phyloP scores from a whole-genome alignment of 2,888 invertebrate species.

The Clepsis dumicolana region DNA sequence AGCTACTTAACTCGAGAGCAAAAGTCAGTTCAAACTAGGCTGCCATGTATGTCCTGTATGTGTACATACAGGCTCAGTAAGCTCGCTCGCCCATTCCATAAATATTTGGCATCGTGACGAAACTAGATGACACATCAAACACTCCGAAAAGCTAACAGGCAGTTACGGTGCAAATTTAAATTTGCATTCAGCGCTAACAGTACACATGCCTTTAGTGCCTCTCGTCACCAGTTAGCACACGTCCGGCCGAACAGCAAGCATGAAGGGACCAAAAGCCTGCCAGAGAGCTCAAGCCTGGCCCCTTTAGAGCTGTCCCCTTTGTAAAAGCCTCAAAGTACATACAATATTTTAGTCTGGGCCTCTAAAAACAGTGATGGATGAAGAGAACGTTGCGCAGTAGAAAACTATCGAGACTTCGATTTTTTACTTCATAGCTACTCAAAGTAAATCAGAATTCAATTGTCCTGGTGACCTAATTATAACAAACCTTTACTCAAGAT shows the following conservation, averaged over 20 bases:
- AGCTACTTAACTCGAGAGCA: no score
- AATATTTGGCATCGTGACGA: not conserved
- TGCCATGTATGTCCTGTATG: no score
- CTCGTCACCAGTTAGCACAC: not conserved
- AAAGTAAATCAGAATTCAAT: not conserved
- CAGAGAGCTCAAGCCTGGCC: not conserved
- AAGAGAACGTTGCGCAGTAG: not conserved
- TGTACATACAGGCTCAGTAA: no score
- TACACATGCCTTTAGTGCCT: not conserved
- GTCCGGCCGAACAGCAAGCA: not conserved
- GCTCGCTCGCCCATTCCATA: not conserved
- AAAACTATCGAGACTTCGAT: not conserved
- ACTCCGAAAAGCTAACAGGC: not conserved
- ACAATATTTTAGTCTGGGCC: not conserved
- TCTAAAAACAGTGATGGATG: not conserved
- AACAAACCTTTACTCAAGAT: no score
- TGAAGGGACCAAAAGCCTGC: not conserved
- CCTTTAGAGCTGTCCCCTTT: no score
- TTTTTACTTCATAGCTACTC: not conserved
- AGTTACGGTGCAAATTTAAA: conserved; percentile 13
- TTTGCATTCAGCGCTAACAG: conserved; percentile 22
- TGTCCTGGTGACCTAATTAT: not conserved
- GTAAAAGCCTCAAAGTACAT: not conserved
- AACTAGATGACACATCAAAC: conserved; percentile 1
- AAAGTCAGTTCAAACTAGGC: no score